These are phyloP conservation scores for Eriosoma lanigerum DNA, from an alignment of 1,140 invertebrate species.

Conservation along the genomic window DNA sequence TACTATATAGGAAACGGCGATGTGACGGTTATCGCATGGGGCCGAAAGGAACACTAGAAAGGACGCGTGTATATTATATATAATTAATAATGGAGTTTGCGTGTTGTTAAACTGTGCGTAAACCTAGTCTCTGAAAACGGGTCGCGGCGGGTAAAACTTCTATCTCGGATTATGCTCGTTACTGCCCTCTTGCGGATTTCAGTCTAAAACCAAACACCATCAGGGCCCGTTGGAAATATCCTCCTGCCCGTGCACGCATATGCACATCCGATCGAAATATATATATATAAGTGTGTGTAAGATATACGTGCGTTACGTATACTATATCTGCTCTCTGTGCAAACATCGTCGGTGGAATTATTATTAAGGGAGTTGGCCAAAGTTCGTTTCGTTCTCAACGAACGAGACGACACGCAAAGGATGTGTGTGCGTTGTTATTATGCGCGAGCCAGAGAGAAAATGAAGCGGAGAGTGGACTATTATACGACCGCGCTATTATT, in stretches of 20 bases:
- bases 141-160: slow-evolving; percentile 27
- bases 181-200: slow-evolving; percentile 22
- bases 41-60: too few relatives aligned
- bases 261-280: slow-evolving; percentile 6
- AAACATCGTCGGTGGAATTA: slow-evolving; percentile 8
- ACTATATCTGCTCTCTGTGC: too few relatives aligned
- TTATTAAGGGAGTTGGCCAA: slow-evolving; percentile 16
- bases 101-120: slow-evolving; percentile 34
- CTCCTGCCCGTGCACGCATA: background rate
- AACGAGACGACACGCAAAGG: background rate
- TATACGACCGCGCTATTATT: background rate
- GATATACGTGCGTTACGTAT: too few relatives aligned
- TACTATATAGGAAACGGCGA: too few relatives aligned
- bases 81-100: slow-evolving; percentile 44
- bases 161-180: slow-evolving; percentile 19
- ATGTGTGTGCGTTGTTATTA: too few relatives aligned
- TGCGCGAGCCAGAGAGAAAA: background rate
- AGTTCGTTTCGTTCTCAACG: slow-evolving; percentile 23
- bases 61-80: too few relatives aligned
- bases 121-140: slow-evolving; percentile 34
- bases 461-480: background rate
- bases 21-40: too few relatives aligned
- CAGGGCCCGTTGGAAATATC: background rate
- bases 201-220: slow-evolving; percentile 2
- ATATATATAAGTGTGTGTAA: background rate